Evolutionary conservation across 1,140 invertebrate genomes (phyloP).

Genomic region (Bombus ignitus): DNA sequence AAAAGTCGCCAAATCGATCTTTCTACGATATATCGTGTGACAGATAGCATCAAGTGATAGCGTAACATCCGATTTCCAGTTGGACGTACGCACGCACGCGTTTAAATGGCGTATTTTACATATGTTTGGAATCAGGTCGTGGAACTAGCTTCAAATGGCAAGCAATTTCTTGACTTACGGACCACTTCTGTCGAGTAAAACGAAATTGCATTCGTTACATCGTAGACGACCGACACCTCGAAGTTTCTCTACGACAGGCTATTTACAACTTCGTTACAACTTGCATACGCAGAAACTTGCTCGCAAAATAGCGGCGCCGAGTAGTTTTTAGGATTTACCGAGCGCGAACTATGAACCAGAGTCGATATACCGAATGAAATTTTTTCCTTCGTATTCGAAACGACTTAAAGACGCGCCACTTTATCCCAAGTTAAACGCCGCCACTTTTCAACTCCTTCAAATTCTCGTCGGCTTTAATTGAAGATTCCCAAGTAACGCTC

Average conservation of each 20-base stretch:
- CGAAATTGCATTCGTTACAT: constrained; percentile 66
- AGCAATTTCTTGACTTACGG: constrained; percentile 61
- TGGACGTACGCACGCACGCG: background rate
- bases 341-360: constrained; percentile 23
- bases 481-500: background rate
- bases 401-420: background rate
- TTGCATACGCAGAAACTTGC: constrained; percentile 44
- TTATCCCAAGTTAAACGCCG: background rate
- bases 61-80: background rate
- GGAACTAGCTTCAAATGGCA: constrained; percentile 24
- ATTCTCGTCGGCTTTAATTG: constrained; percentile 19
- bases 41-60: too few relatives aligned
- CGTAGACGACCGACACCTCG: constrained; percentile 47
- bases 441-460: background rate
- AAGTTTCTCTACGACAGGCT: constrained; percentile 57
- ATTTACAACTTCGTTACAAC: constrained; percentile 67
- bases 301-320: constrained; percentile 27
- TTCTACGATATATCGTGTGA: background rate
- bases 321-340: constrained; percentile 64
- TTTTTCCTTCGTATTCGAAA: background rate
- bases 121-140: constrained; percentile 8
- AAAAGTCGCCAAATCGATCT: background rate
- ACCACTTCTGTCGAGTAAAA: constrained; percentile 35
- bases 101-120: constrained; percentile 2
- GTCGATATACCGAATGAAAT: constrained; percentile 22